A percentile compares a stretch with the other conserved stretches of the same genome.
phyloP scores from a whole-genome alignment of 2,888 invertebrate genomes.

The Drepana falcataria region DNA sequence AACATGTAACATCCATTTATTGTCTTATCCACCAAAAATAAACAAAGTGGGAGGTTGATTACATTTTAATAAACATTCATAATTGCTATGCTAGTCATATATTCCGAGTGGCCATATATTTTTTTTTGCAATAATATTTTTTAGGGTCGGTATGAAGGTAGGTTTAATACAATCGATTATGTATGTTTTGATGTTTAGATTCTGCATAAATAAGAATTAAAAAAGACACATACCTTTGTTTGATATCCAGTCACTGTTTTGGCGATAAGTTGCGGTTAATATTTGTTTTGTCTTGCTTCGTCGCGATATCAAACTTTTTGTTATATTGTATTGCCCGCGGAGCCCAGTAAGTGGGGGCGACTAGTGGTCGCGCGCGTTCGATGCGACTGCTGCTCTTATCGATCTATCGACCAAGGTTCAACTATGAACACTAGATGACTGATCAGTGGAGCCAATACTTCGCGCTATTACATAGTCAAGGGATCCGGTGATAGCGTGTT shows the following conservation, averaged over 20 bases:
- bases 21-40: not conserved
- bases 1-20: slow-evolving; percentile 6
- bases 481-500: not conserved
- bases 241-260: not conserved
- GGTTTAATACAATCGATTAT: no score
- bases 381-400: slow-evolving; percentile 35
- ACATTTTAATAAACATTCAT: not conserved
- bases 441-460: slow-evolving; percentile 2
- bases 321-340: not conserved
- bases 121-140: no score
- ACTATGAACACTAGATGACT: slow-evolving; percentile 24
- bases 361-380: not conserved
- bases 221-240: not conserved
- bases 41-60: not conserved
- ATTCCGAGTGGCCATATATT: no score
- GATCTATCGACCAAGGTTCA: slow-evolving; percentile 55
- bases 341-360: not conserved
- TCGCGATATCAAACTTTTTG: not conserved
- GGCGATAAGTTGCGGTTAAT: not conserved
- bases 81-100: not conserved
- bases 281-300: not conserved
- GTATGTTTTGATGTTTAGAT: no score
- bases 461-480: not conserved
- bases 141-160: no score
- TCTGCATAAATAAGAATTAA: not conserved